Conservation (phyloP, 1,140 invertebrate genomes). For the Drosophila dunni region DNA sequence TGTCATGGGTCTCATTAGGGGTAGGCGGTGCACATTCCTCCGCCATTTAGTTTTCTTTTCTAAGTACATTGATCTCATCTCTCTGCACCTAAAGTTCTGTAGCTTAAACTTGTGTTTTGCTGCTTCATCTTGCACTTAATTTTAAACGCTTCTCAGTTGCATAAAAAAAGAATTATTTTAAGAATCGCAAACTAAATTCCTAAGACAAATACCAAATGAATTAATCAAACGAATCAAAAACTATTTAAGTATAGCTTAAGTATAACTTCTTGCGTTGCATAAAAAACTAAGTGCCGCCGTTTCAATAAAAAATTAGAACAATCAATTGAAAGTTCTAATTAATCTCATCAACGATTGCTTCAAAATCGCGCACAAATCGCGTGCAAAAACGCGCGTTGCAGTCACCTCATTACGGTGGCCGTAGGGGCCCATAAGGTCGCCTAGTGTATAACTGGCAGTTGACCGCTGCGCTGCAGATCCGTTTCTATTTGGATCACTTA, state of each 20-base stretch:
- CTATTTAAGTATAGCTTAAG: slow-evolving; percentile 54
- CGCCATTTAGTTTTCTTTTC: background rate
- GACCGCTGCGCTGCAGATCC: slow-evolving; percentile 18
- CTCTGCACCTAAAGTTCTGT: slow-evolving; percentile 20
- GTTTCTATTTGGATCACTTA: slow-evolving; percentile 13
- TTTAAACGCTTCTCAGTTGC: slow-evolving; percentile 42
- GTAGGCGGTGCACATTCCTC: background rate
- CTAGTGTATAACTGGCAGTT: slow-evolving; percentile 18
- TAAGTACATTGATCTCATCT: slow-evolving; percentile 35
- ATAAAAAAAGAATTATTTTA: slow-evolving; percentile 21
- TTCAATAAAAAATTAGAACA: slow-evolving; percentile 29
- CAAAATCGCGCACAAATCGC: slow-evolving; percentile 25
- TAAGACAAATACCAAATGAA: slow-evolving; percentile 59
- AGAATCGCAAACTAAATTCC: slow-evolving; percentile 47
- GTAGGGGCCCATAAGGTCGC: background rate
- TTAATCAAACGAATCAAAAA: slow-evolving; percentile 46
- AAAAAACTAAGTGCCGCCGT: slow-evolving; percentile 46
- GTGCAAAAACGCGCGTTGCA: slow-evolving; percentile 23
- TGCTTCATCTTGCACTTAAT: slow-evolving; percentile 45
- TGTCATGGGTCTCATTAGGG: slow-evolving; percentile 20
- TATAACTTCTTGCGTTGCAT: slow-evolving; percentile 47
- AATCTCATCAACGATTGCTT: slow-evolving; percentile 18
- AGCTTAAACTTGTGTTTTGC: slow-evolving; percentile 41
- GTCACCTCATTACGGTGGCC: background rate
- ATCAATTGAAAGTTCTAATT: background rate